Evolutionary conservation across 2,113 vertebrate genomes (phyloP).

Genomic region (Cheilinus undulatus): DNA sequence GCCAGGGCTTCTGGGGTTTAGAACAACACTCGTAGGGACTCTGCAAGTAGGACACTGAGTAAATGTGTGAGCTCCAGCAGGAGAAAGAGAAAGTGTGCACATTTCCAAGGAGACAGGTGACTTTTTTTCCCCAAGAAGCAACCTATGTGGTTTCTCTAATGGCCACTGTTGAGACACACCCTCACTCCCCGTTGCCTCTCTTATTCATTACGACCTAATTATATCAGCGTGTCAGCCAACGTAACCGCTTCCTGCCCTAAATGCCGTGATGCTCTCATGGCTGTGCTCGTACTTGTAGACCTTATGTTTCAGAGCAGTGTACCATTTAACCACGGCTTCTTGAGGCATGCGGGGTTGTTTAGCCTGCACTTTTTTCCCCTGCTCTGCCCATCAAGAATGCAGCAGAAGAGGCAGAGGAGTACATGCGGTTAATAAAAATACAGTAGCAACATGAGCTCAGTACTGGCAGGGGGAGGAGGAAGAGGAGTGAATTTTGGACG

Average conservation of each 20-base stretch:
- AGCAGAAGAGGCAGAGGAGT: slow-evolving; percentile 39
- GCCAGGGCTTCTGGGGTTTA: slow-evolving; percentile 70
- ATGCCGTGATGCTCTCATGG: slow-evolving; percentile 64
- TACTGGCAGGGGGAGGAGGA: slow-evolving; percentile 56
- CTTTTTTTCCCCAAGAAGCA: slow-evolving; percentile 56
- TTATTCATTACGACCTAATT: slow-evolving; percentile 81
- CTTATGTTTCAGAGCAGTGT: slow-evolving; percentile 59
- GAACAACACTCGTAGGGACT: slow-evolving; percentile 54
- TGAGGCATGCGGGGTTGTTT: slow-evolving; percentile 52
- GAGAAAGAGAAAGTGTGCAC: slow-evolving; percentile 31
- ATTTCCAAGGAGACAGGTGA: slow-evolving; percentile 62
- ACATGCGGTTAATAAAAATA: slow-evolving; percentile 63
- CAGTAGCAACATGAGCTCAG: slow-evolving; percentile 58
- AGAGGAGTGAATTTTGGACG: slow-evolving; percentile 40
- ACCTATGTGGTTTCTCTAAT: slow-evolving; percentile 70
- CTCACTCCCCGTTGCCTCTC: slow-evolving; percentile 58
- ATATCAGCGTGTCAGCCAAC: slow-evolving; percentile 70
- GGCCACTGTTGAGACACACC: slow-evolving; percentile 62
- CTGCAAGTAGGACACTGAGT: slow-evolving; percentile 76
- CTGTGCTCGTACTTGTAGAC: slow-evolving; percentile 52
- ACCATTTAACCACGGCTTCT: slow-evolving; percentile 70
- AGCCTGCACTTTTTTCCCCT: slow-evolving; percentile 12
- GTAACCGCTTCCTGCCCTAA: slow-evolving; percentile 69
- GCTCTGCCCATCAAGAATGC: slow-evolving; percentile 58
- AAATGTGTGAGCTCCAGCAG: slow-evolving; percentile 34